phyloP scores from a whole-genome alignment of 2,113 vertebrate genomes.

The Scomber colias region DNA sequence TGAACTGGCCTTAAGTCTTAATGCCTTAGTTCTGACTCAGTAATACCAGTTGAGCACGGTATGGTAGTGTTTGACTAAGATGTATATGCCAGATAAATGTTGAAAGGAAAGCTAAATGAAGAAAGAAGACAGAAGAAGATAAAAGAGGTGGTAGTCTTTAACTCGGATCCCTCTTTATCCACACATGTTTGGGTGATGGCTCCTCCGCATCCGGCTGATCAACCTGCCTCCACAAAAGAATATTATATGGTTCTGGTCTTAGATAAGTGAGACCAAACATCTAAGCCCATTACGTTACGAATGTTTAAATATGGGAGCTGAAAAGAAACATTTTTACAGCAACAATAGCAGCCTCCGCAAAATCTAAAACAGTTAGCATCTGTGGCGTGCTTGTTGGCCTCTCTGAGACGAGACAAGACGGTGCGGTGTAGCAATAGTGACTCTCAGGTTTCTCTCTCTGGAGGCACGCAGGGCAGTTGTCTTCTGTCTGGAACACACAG shows the following conservation, averaged over 20 bases:
- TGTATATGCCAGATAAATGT: slow-evolving; percentile 2
- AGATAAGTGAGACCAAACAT: slow-evolving; percentile 38
- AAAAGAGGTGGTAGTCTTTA: background rate
- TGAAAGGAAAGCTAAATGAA: slow-evolving; percentile 11
- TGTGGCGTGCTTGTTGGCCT: slow-evolving; percentile 23
- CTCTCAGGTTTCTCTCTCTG: slow-evolving; percentile 64
- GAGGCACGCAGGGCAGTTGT: slow-evolving; percentile 34
- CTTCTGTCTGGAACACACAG: slow-evolving; percentile 39
- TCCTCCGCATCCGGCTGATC: slow-evolving; percentile 1
- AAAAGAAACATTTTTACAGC: slow-evolving; percentile 67
- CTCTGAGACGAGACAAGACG: slow-evolving; percentile 1
- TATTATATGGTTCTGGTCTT: slow-evolving; percentile 35
- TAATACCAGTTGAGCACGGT: slow-evolving; percentile 3
- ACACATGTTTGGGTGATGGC: background rate
- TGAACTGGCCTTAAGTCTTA: background rate
- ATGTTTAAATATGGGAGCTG: slow-evolving; percentile 39
- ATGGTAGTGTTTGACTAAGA: background rate
- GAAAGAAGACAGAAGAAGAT: background rate
- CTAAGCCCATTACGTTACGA: slow-evolving; percentile 22
- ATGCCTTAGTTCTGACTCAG: background rate
- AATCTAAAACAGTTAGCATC: slow-evolving; percentile 53
- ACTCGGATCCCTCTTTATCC: slow-evolving; percentile 1
- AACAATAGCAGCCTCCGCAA: slow-evolving; percentile 63
- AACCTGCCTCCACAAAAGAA: slow-evolving; percentile 35
- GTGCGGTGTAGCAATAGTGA: slow-evolving; percentile 34